Conservation (phyloP, 2,888 invertebrate genomes). For the Ceriagrion tenellum region DNA sequence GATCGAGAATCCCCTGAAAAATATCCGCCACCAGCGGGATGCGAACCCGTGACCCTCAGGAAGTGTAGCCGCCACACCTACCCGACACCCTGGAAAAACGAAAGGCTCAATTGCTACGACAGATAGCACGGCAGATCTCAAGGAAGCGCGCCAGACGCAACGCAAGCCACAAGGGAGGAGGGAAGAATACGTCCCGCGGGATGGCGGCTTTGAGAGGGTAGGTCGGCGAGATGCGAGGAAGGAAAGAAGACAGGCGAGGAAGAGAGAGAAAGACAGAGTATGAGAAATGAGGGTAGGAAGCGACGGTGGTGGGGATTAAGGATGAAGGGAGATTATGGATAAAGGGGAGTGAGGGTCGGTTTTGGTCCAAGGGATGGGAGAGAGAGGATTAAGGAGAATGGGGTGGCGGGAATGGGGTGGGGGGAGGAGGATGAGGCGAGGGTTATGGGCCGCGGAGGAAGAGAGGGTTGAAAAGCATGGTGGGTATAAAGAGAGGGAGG, state of each 20-base stretch:
- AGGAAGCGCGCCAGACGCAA: not conserved
- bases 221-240: not conserved
- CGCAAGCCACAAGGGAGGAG: not conserved
- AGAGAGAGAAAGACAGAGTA: not conserved
- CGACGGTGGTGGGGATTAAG: constrained; percentile 46
- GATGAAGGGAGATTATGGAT: constrained; percentile 57
- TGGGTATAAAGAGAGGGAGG: too few relatives aligned
- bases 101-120: not conserved
- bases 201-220: not conserved
- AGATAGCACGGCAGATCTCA: not conserved
- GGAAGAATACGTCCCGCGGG: not conserved
- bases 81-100: not conserved
- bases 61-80: not conserved
- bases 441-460: not conserved
- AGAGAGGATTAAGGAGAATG: not conserved
- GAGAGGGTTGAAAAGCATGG: too few relatives aligned
- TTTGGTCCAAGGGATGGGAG: constrained; percentile 2
- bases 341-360: constrained; percentile 39
- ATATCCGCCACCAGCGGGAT: not conserved
- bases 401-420: constrained; percentile 19
- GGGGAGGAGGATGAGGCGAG: not conserved
- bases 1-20: not conserved
- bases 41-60: not conserved
- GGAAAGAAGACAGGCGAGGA: not conserved
- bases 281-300: constrained; percentile 66